Evolutionary conservation across 2,113 vertebrate genomes (phyloP), one percentile per base, ranked within the genome.

Genomic region (Piprites chloris): DNA sequence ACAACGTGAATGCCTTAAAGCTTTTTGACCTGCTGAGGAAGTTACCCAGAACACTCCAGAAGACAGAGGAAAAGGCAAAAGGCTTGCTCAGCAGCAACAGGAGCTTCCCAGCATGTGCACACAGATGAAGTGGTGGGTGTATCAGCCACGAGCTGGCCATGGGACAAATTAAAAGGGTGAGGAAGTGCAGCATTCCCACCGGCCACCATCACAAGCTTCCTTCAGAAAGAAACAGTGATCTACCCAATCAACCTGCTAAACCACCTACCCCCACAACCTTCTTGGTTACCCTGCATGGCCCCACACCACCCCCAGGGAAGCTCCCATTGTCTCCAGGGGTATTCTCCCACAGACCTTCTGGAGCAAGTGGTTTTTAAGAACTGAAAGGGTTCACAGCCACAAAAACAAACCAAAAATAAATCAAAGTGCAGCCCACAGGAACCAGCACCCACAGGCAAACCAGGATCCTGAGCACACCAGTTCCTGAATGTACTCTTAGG

Each of bases 401-500:
- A 24, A 59, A 58, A 35, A 28, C 10, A 49, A 62, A 61, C n/a
- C 5, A 52, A 50, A 50, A 50, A 49, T n/a, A 46, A 81, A 56
- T 0, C 0, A 33, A 35, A 28, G 5, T 23, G 56, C 30, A 67
- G 41, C 47, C 59, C 72, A 16, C 37, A 52, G 33, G 32, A 74
- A 22, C 28, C 47, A 83, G 55, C 3, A 12, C 11, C 35, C 12
- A 20, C 18, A 33, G 2, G 0, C 42, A 55, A 61, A 16, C 32
- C 27, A 27, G 39, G 20, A 58, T n/a, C 15, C n/a, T 4, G 55
- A 62, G 27, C 21, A 33, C 46, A 61, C 4, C 41, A 46, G 37
- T 8, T 44, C 26, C 33, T 78, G 49, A 58, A 30, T 0, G 0
- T 3, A 4, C n/a, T 33, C 33, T n/a, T 21, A 12, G 2, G 10